Base-by-base conservation (phyloP, 2,888 invertebrate species). In the Drosophila peninsularis region DNA sequence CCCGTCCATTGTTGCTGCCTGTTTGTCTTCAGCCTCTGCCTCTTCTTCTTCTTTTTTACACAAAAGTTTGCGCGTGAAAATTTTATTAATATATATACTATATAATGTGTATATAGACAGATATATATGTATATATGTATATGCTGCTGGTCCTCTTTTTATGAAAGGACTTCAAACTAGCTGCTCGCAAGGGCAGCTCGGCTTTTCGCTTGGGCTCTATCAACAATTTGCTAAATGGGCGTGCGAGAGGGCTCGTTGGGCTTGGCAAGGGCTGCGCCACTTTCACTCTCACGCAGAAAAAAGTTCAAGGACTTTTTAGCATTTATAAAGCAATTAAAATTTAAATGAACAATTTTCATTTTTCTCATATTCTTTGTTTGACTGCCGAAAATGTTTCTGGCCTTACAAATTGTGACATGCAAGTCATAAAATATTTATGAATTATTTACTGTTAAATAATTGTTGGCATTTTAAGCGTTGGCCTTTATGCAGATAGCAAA, bases 301-400 rank as follows among this genome's bases (percentile, higher is more conserved):
- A 87, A 89, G 90, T 90, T 90, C 90, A 90, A 89, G 90, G 90
- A 87, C 89, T 90, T 90, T 88, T 90, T 82, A 88, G 85, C 90
- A 90, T 90, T 90, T 90, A 90, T 90, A 90, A 90, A 90, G 90
- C 90, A 90, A 90, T 90, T 90, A 90, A 90, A 90, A 90, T 90
- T 90, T 89, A 90, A 90, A 90, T 90, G 88, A 90, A 88, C 82
- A 88, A 80, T 50, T 50, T n/a, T 34, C 34, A 19, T 21, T 21
- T 36, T 19, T 6, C 7, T 21, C 14, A 14, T 32, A 19, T 34
- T 34, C 34, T 14, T 37, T 87, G 86, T 80, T 80, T 62, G 24
- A 5, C 61, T 66, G n/a, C 55, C 24, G 11, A 73, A 67, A 75
- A 65, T 63, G 63, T 68, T 79, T 78, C 71, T 62, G 36, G 50